These are phyloP conservation scores for Heterohyrax brucei DNA, from an alignment of 2,797 vertebrate genomes.

Conservation along the genomic window DNA sequence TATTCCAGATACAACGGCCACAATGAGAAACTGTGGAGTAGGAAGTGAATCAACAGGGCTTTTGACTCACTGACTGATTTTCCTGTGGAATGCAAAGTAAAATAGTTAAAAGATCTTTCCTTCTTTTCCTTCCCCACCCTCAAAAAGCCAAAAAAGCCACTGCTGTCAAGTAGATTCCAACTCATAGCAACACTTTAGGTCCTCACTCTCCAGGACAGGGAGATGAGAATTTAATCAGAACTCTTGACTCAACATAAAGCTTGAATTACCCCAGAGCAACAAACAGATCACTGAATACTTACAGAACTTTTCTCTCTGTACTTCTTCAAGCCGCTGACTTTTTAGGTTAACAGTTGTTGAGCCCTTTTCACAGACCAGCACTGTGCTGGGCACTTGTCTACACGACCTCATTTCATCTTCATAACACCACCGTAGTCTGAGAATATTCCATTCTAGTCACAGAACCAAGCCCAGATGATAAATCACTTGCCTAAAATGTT, in stretches of 20 bases:
- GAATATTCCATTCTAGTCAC: not conserved
- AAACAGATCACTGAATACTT: not conserved
- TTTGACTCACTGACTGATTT: conserved; percentile 48
- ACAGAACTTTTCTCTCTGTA: not conserved
- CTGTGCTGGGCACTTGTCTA: too few species aligned
- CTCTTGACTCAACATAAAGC: conserved; percentile 48
- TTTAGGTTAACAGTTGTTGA: not conserved
- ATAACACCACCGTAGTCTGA: not conserved
- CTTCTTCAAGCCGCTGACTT: not conserved
- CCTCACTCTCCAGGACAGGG: conserved; percentile 35
- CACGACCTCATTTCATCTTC: not conserved
- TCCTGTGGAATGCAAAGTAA: conserved; percentile 44
- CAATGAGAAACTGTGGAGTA: not conserved
- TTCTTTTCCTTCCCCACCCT: conserved; percentile 38
- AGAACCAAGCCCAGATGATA: not conserved
- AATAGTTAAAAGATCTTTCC: not conserved
- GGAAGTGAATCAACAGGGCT: not conserved
- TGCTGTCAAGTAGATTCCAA: too few species aligned
- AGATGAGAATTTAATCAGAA: conserved; percentile 64
- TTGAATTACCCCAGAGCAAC: conserved; percentile 9
- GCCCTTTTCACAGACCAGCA: too few species aligned
- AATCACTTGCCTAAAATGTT: not conserved
- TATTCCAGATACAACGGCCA: not conserved
- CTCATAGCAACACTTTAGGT: not conserved
- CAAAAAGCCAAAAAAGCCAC: too few species aligned